Evolutionary conservation across 2,888 invertebrate species (phyloP).

Genomic region (Pterobdella sp.): DNA sequence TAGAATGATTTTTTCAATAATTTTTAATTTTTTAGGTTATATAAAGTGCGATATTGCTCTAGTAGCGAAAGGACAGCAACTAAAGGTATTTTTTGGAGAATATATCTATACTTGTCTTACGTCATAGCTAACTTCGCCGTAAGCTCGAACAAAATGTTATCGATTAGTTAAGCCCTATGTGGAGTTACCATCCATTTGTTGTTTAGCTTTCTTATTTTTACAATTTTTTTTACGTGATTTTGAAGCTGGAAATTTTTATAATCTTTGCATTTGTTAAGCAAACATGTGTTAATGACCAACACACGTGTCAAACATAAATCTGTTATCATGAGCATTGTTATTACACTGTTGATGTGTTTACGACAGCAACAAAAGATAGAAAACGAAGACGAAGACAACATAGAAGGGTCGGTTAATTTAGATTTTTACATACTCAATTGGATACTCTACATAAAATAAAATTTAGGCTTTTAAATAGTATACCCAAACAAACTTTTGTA

Average conservation of each 20-base stretch:
- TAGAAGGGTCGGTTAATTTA: slow-evolving; percentile 66
- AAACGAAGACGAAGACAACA: slow-evolving; percentile 80
- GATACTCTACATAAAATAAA: background rate
- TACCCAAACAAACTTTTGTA: too few species aligned
- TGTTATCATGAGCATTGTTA: background rate
- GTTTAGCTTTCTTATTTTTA: background rate
- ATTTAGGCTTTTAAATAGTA: too few species aligned
- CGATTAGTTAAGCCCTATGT: too few species aligned
- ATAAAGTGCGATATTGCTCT: slow-evolving; percentile 80
- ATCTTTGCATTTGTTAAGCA: too few species aligned
- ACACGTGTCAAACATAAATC: background rate
- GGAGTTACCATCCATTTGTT: background rate
- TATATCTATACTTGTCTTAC: too few species aligned
- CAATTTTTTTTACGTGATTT: background rate
- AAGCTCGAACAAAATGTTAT: too few species aligned
- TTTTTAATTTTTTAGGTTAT: slow-evolving; percentile 54
- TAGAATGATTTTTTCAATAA: background rate
- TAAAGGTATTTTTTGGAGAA: too few species aligned
- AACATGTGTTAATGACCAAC: too few species aligned
- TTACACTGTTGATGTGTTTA: background rate
- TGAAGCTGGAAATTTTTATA: too few species aligned
- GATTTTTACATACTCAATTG: background rate
- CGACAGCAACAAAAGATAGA: slow-evolving; percentile 35
- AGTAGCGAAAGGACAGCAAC: slow-evolving; percentile 74
- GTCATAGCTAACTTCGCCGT: too few species aligned